Base-by-base conservation (phyloP, 2,113 vertebrate species). In the Sprattus sprattus region DNA sequence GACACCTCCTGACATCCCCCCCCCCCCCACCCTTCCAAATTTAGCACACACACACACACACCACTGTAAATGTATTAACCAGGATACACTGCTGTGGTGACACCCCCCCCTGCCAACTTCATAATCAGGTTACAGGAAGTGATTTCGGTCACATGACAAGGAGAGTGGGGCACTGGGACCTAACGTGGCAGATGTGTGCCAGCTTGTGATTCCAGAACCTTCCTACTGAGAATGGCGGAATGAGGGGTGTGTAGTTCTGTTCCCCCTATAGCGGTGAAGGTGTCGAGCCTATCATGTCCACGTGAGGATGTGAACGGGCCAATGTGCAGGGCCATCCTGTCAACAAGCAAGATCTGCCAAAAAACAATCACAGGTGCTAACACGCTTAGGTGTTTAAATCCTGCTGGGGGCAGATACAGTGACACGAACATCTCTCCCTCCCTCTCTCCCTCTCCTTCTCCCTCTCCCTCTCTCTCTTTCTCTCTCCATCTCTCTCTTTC, bases 71-170 rank as follows among this genome's bases (percentile, higher is more conserved):
- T 47, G 28, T 46, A 39, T 11, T 50, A 52, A 4, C 4, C 18
- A 22, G 10, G 1, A 81, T 20, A 44, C 9, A 32, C 16, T 18
- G 64, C n/a, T 32, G 64, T 71, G 64, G 64, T 71, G 94, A 94
- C 94, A 91, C 94, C 92, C 93, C 92, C 92, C 93, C 90, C 93
- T 92, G 88, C 94, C 92, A 94, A 95, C 94, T 94, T 93, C 95
- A 95, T 96, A 95, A 97, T 96, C 93, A 84, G 94, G 96, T 96
- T 95, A 95, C 91, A 91, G 90, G 90, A 92, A 93, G 91, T 88
- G 90, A 87, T 84, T 84, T 92, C 90, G 92, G 82, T 93, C 96
- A 95, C 92, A 90, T 91, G 94, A 92, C 93, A 93, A 86, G 93
- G 93, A 96, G 94, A 92, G 91, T 89, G 91, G 91, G 91, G 28